Evolutionary conservation across 2,113 vertebrate genomes (phyloP).

Genomic region (Equus quagga): DNA sequence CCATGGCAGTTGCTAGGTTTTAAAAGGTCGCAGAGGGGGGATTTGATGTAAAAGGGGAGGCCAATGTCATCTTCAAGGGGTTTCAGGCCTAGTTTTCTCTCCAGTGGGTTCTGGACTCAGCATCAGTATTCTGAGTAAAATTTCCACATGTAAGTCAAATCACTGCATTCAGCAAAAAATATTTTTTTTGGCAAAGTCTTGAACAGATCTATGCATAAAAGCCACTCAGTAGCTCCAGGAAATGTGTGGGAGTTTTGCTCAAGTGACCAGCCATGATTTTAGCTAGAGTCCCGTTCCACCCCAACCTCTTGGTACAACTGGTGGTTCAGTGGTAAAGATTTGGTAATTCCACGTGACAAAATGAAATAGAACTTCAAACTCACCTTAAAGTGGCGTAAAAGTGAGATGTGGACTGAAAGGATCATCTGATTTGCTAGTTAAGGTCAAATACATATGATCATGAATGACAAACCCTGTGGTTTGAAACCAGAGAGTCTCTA

Average conservation of each 20-base stretch:
- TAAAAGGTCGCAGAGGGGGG: not conserved
- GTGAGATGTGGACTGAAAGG: not conserved
- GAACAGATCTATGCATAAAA: not conserved
- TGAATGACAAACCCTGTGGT: not conserved
- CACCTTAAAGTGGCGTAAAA: not conserved
- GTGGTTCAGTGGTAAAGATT: not conserved
- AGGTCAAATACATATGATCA: rapidly evolving
- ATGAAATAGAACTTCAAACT: not conserved
- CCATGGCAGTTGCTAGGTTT: rapidly evolving
- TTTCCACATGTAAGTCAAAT: not conserved
- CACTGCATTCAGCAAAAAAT: not conserved
- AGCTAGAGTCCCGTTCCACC: rapidly evolving
- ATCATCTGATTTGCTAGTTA: not conserved
- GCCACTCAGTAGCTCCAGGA: not conserved
- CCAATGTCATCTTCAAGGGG: not conserved
- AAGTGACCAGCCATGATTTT: not conserved
- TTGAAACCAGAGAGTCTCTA: not conserved
- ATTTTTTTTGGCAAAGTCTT: not conserved
- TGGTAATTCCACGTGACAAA: not conserved
- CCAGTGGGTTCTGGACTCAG: not conserved
- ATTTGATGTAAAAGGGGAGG: not conserved
- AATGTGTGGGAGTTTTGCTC: not conserved
- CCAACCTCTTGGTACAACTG: too few relatives aligned
- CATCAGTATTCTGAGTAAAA: not conserved
- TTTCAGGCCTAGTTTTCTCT: rapidly evolving